phyloP scores from a whole-genome alignment of 2,113 vertebrate genomes.

The Pleuronectes platessa region DNA sequence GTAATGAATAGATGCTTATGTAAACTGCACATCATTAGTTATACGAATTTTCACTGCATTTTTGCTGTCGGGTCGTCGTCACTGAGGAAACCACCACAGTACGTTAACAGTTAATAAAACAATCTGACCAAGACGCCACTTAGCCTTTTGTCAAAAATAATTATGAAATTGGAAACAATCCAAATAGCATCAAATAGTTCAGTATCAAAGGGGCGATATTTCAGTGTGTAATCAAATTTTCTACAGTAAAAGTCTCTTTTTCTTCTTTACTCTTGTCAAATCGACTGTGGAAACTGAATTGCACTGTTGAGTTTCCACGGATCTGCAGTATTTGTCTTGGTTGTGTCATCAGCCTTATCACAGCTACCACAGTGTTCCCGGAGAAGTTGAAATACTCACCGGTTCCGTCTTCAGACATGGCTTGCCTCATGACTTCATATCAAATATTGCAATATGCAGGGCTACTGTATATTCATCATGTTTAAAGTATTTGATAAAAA shows the following conservation, averaged over 20 bases:
- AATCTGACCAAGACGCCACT: conserved; percentile 31
- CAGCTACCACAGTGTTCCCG: conserved; percentile 56
- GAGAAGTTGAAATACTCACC: conserved; percentile 68
- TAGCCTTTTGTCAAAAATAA: conserved; percentile 36
- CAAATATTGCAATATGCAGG: conserved; percentile 9
- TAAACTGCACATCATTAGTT: background rate
- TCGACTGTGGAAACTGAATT: conserved; percentile 40
- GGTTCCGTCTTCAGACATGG: conserved; percentile 61
- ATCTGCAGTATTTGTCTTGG: conserved; percentile 55
- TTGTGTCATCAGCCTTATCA: conserved; percentile 72
- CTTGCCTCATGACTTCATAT: conserved; percentile 34
- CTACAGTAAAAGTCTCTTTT: conserved; percentile 40
- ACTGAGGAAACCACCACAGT: background rate
- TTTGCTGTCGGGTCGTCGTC: background rate
- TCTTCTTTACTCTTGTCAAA: conserved; percentile 42
- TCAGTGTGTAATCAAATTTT: conserved; percentile 69
- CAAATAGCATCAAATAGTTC: conserved; percentile 60
- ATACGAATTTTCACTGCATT: background rate
- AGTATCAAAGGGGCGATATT: conserved; percentile 50
- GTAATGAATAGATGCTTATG: background rate
- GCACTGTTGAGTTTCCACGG: conserved; percentile 43
- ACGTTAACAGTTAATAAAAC: conserved; percentile 14
- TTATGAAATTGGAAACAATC: conserved; percentile 70
- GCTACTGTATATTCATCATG: conserved; percentile 24
- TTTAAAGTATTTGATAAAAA: background rate